Evolutionary conservation across 2,888 invertebrate genomes (phyloP), one percentile per base, ranked within the genome.

Genomic region (Eueremaeus valkanovi): DNA sequence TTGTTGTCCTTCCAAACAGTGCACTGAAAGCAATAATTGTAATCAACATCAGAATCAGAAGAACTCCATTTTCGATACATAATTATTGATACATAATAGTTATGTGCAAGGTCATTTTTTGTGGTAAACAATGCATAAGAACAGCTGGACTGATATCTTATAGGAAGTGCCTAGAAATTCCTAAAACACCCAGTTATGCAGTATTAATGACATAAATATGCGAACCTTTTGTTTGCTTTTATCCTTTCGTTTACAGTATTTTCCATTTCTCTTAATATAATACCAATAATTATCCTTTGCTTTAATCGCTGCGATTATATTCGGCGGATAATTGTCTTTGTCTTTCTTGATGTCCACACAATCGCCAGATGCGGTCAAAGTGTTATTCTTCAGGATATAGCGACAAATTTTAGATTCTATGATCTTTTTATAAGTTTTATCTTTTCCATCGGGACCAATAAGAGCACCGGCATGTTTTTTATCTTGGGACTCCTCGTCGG

Each of bases 211-310:
- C n/a, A n/a, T n/a, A n/a, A n/a, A n/a, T n/a, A n/a, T n/a, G n/a
- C n/a, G 3, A n/a, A 70, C 70, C 29, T 42, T n/a, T 42, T 70
- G 16, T 36, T n/a, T 27, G 9, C 13, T 42, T 18, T 27, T 27
- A 45, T 42, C 70, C 3, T n/a, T 33, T 70, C 70, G 3, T 18
- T 70, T 40, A 18, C 70, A 70, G 9, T 70, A 29, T 36, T 70
- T 70, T 42, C 70, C 70, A 13, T 70, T 45, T 40, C 16, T 70
- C 16, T 70, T 18, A 3, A 70, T 16, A 16, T 45, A 70, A 42
- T 70, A 45, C 27, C 27, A 42, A 11, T 27, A 16, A 13, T 45
- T 24, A 9, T 70, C 45, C 1, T 18, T 21, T 16, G 45, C 2
- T 9, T 45, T 70, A 18, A 70, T 70, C 0, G 70, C 40, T 9